Evolutionary conservation across 2,113 vertebrate genomes (phyloP), one percentile per base, ranked within the genome.

Genomic region (Syngnathus scovelli): DNA sequence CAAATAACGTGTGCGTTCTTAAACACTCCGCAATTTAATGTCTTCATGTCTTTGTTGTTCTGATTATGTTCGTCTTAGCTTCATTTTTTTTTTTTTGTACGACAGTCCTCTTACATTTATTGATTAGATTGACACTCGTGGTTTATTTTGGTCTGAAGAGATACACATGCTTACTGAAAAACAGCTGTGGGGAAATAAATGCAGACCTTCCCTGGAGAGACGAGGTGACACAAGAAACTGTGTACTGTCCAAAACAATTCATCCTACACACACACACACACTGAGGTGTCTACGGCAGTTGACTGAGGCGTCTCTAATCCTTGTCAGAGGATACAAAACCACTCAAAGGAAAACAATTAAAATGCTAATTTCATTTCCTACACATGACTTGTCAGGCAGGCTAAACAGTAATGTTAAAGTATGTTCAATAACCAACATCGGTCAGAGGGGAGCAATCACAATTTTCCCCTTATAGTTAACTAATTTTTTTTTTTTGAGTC

Each of bases 321-420:
- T 77, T 75, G 79, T 83, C 83, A 80, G 60, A 69, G 78, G 80
- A 80, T 71, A 79, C 76, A 80, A 85, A 82, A 80, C 71, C 82
- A 83, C 84, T 86, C 78, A 75, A 77, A 88, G 86, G 82, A 83
- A 89, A 85, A 89, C 88, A 89, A 89, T 88, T 87, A 88, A 88
- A 89, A 88, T 89, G 88, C 84, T 84, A 89, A 89, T 89, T 87
- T 80, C 39, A 69, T 75, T 81, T 83, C 75, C 81, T 83, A 71
- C 74, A 80, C 80, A 72, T 72, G 68, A 66, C 76, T 79, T 6
- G 67, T 63, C 72, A 58, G 75, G 68, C 78, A 69, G 68, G 64
- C 54, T 11, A 36, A 37, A 56, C 43, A 59, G 62, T 64, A 39
- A 11, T 51, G 18, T 59, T 51, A 63, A 41, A 52, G 19, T 61